phyloP scores from a whole-genome alignment of 2,888 invertebrate genomes.

The Drosophila picticornis region DNA sequence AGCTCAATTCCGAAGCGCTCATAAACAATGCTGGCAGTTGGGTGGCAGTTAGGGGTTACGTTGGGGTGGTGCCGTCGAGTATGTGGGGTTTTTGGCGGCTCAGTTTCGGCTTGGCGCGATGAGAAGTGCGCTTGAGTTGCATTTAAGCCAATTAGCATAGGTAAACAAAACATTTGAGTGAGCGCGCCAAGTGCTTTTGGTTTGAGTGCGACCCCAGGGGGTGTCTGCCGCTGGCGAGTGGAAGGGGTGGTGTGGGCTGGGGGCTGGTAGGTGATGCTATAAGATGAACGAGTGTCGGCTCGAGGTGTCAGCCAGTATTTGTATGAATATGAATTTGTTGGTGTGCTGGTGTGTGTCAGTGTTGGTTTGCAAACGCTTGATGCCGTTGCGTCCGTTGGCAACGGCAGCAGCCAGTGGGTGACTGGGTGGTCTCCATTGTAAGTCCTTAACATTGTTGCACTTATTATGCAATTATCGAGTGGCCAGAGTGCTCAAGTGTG shows the following conservation, averaged over 20 bases:
- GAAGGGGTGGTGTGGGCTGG: not conserved
- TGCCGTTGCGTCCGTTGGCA: not conserved
- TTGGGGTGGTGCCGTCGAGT: not conserved
- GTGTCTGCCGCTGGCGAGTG: not conserved
- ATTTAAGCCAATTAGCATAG: slow-evolving; percentile 83
- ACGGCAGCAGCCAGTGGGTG: not conserved
- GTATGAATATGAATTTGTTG: slow-evolving; percentile 52
- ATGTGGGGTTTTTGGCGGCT: slow-evolving; percentile 25
- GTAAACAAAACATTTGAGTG: slow-evolving; percentile 82
- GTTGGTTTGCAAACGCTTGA: slow-evolving; percentile 38
- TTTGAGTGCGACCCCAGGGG: slow-evolving; percentile 57
- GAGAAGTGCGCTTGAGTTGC: slow-evolving; percentile 81
- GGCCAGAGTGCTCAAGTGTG: slow-evolving; percentile 55
- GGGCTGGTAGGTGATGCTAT: not conserved
- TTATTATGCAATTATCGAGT: slow-evolving; percentile 82
- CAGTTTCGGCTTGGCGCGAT: slow-evolving; percentile 69
- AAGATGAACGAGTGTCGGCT: slow-evolving; percentile 45
- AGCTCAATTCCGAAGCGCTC: slow-evolving; percentile 73
- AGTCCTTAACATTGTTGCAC: slow-evolving; percentile 76
- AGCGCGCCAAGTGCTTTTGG: slow-evolving; percentile 73
- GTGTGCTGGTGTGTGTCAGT: slow-evolving; percentile 13
- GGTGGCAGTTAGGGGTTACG: not conserved
- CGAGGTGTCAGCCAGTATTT: slow-evolving; percentile 71
- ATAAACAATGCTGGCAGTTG: slow-evolving; percentile 66
- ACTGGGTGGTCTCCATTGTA: slow-evolving; percentile 20